These are phyloP conservation scores for Henricia sp. DNA, from an alignment of 53 echinoderm and acorn worm species.

Conservation along the genomic window DNA sequence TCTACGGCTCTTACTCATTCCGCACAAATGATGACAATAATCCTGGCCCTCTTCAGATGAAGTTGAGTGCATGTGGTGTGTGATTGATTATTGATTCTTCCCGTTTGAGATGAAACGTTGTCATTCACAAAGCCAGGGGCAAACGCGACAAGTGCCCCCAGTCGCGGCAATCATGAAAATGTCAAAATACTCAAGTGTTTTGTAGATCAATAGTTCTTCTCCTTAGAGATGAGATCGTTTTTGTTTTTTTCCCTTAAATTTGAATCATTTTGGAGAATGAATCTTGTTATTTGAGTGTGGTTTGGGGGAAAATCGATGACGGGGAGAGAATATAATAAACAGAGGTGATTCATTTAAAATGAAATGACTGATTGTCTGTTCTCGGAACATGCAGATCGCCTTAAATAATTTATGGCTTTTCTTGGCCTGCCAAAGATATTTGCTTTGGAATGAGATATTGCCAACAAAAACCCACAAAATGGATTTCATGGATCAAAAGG, in stretches of 20 bases:
- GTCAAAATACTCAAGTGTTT: slow-evolving; percentile 9
- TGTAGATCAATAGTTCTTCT: slow-evolving; percentile 13
- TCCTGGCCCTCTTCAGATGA: slow-evolving; percentile 2
- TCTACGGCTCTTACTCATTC: neutral
- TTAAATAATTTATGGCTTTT: too few relatives aligned
- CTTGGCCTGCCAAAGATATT: too few relatives aligned
- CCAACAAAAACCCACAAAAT: too few relatives aligned
- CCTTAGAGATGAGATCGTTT: neutral
- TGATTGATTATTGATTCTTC: slow-evolving; percentile 49
- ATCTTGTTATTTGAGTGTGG: too few relatives aligned
- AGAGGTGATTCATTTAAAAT: too few relatives aligned
- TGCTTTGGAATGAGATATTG: too few relatives aligned
- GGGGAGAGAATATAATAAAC: too few relatives aligned
- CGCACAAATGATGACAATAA: slow-evolving; percentile 33
- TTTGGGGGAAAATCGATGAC: too few relatives aligned
- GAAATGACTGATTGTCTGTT: too few relatives aligned
- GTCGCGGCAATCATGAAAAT: slow-evolving; percentile 16
- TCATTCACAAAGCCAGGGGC: slow-evolving; percentile 20
- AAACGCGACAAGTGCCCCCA: neutral
- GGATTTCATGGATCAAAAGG: too few relatives aligned
- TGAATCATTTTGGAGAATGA: neutral
- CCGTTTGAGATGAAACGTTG: slow-evolving; percentile 12
- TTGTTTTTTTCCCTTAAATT: neutral
- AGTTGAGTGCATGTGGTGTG: neutral
- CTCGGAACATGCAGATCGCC: too few relatives aligned